Evolutionary conservation across 1,140 invertebrate genomes (phyloP).

Genomic region (Platyscapa corneri): DNA sequence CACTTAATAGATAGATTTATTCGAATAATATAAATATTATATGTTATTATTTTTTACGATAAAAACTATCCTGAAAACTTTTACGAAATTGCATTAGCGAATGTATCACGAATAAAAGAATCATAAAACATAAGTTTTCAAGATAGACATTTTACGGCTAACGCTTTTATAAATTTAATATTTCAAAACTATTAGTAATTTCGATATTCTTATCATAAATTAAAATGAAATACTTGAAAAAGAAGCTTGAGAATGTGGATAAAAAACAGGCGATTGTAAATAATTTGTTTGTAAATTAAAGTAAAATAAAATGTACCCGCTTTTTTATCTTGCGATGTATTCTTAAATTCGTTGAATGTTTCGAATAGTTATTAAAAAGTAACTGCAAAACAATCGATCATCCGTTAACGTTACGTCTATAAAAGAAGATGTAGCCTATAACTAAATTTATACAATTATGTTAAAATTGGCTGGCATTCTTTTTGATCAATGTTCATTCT

Average conservation of each 20-base stretch:
- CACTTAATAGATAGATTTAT: background rate
- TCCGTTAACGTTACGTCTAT: background rate
- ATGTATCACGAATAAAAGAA: background rate
- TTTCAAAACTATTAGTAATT: too few species aligned
- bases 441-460: background rate
- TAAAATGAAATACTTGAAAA: too few species aligned
- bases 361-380: background rate
- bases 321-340: background rate
- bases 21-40: background rate
- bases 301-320: too few species aligned
- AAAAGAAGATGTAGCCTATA: background rate
- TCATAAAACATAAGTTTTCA: background rate
- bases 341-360: background rate
- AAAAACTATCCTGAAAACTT: background rate
- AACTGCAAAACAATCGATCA: background rate
- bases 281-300: too few species aligned
- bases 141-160: background rate
- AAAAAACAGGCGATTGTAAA: too few species aligned
- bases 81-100: background rate
- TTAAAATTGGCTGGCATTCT: background rate
- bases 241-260: too few species aligned
- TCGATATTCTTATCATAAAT: too few species aligned
- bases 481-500: background rate
- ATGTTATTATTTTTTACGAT: background rate
- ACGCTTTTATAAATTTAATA: too few species aligned